Percentiles rank a stretch among this genome's conserved stretches.
These are phyloP conservation scores for Bombylius discolor DNA, from an alignment of 2,888 invertebrate genomes.

Conservation along the genomic window DNA sequence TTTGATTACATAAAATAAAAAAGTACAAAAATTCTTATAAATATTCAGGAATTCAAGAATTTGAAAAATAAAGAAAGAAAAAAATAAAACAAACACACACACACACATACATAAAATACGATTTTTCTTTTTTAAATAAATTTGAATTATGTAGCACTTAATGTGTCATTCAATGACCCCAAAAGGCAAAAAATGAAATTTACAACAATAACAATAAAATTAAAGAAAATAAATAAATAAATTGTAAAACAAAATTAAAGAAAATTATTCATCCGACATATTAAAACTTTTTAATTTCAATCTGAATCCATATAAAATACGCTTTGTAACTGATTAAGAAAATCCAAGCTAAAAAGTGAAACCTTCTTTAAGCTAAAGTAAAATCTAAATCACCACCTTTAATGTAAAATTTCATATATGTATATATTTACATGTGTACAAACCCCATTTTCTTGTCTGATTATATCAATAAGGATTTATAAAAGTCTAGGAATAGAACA, in stretches of 20 bases:
- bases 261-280: no score
- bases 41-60: no score
- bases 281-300: not conserved
- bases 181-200: not conserved
- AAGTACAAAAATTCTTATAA: not conserved
- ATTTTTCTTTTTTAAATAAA: no score
- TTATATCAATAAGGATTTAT: no score
- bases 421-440: no score
- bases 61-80: not conserved
- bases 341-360: constrained; percentile 3
- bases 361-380: not conserved
- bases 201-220: no score
- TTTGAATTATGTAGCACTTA: not conserved
- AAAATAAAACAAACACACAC: not conserved
- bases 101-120: no score
- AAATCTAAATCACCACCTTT: constrained; percentile 4
- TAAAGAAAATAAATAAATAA: no score
- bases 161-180: not conserved
- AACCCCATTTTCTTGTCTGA: no score
- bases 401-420: no score
- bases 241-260: no score
- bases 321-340: constrained; percentile 4
- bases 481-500: no score
- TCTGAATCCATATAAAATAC: constrained; percentile 4
- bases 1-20: not conserved